phyloP scores from a whole-genome alignment of 2,888 invertebrate species.

The Lordiphosa fenestrarum region DNA sequence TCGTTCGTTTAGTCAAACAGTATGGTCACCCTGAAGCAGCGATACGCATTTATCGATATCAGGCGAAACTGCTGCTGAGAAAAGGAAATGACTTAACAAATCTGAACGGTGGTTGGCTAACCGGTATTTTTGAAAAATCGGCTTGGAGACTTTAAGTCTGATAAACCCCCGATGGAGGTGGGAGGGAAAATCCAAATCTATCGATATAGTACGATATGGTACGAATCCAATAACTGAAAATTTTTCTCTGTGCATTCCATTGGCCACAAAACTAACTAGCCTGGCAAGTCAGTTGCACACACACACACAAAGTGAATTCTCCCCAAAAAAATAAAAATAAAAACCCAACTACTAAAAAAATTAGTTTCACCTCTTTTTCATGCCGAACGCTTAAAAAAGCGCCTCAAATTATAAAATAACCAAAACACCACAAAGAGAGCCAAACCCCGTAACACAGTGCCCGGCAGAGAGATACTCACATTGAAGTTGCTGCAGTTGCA shows the following conservation, averaged over 20 bases:
- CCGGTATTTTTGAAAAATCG: too few relatives aligned
- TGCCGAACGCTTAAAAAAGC: conserved; percentile 66
- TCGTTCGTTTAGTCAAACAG: too few relatives aligned
- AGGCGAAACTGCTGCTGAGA: too few relatives aligned
- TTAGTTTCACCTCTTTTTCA: conserved; percentile 73
- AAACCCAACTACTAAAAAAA: conserved; percentile 39
- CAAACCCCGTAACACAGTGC: conserved; percentile 1
- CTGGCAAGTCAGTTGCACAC: conserved; percentile 32
- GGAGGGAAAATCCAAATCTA: too few relatives aligned
- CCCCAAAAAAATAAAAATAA: conserved; percentile 7
- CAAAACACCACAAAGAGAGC: conserved; percentile 22
- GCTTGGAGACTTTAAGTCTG: too few relatives aligned
- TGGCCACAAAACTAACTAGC: conserved; percentile 37
- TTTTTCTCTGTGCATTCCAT: conserved; percentile 12
- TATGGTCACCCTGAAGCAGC: too few relatives aligned
- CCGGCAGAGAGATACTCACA: conserved; percentile 21
- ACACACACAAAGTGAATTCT: conserved; percentile 27
- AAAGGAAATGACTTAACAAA: too few relatives aligned
- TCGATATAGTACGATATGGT: too few relatives aligned
- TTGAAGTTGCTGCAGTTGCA: conserved; percentile 30
- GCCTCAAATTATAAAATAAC: conserved; percentile 67
- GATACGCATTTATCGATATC: too few relatives aligned
- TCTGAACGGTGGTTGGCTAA: too few relatives aligned
- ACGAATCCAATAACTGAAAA: background rate
- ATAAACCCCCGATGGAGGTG: too few relatives aligned